Conservation (phyloP, 1,140 invertebrate genomes). For the Drosophila kohkoa region DNA sequence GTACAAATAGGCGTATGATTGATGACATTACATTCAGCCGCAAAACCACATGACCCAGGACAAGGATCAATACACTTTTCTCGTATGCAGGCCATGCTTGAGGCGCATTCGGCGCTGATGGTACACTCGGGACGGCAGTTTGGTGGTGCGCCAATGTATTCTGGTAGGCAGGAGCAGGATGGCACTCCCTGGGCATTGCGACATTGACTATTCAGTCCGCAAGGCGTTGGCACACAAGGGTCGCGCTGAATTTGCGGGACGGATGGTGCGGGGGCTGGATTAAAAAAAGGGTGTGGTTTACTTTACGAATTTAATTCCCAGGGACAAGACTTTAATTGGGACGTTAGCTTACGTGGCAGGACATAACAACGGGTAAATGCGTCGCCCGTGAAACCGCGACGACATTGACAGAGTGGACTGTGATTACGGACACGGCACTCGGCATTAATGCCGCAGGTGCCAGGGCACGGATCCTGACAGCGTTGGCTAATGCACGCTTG, state of each 20-base stretch:
- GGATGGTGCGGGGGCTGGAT: constrained; percentile 62
- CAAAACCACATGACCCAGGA: constrained; percentile 91
- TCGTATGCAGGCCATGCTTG: constrained; percentile 91
- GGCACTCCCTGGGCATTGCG: constrained; percentile 90
- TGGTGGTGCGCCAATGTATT: constrained; percentile 91
- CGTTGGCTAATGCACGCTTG: constrained; percentile 90
- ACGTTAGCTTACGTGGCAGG: constrained; percentile 86
- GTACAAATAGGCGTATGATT: constrained; percentile 94
- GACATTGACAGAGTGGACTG: constrained; percentile 89
- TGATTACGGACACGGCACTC: constrained; percentile 90
- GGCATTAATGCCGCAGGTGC: constrained; percentile 89
- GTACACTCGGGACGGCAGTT: constrained; percentile 93
- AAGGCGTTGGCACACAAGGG: constrained; percentile 90
- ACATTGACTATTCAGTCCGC: constrained; percentile 91
- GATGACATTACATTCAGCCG: constrained; percentile 93
- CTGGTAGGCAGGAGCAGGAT: constrained; percentile 91
- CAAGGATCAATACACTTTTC: constrained; percentile 95
- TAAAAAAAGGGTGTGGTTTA: neutral
- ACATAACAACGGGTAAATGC: constrained; percentile 88
- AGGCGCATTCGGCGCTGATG: constrained; percentile 92
- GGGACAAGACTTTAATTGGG: too few species aligned
- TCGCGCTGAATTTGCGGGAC: constrained; percentile 86
- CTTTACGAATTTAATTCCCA: neutral
- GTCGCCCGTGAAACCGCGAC: constrained; percentile 88
- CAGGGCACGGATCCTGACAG: constrained; percentile 89